Base-by-base conservation (phyloP, 2,113 vertebrate genomes). In the Caracal caracal region DNA sequence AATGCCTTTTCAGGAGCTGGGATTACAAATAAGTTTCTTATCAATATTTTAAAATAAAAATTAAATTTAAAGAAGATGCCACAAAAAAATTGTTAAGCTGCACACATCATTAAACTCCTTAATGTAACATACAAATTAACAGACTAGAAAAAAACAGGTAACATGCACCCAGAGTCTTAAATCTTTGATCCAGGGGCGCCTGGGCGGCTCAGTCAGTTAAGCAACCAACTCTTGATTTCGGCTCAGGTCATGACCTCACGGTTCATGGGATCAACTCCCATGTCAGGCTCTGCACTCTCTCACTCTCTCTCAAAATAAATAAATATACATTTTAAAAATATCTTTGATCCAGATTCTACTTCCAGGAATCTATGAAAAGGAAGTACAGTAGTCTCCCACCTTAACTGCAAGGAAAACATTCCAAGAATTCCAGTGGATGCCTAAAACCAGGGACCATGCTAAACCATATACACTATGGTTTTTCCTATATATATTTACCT, bases 31-130 rank as follows among this genome's bases (percentile, higher is more conserved):
- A 70, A 56, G 37, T 76, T 61, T 47, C 35, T 78, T 68, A n/a
- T n/a, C 35, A 56, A 33, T 88, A 81, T 51, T 49, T 81, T 94
- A 49, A 88, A 81, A 79, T 79, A 68, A 87, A 93, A 91, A 68
- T 51, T 79, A 53, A 88, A 56, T 33, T 81, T 91, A 61, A 71
- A 92, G 33, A 70, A 24, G 12, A 88, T 73, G 33, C 22, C 61
- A 93, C 30, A 30, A 88, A 84, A 28, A 47, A 35, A 10, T n/a
- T 76, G 8, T 78, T 70, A 79, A 93, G 37, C 37, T 80, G 61
- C 68, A 80, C 17, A 61, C 79, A 93, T 56, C 33, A 5, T 78
- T 49, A 59, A 79, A 87, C 20, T 70, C 51, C 35, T 86, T 85
- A 93, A 78, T 53, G 47, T n/a, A 91, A 59, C n/a, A 86, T 56